Evolutionary conservation across 2,888 invertebrate species (phyloP), one percentile per base, ranked within the genome.

Genomic region (Drosophila mulleri): DNA sequence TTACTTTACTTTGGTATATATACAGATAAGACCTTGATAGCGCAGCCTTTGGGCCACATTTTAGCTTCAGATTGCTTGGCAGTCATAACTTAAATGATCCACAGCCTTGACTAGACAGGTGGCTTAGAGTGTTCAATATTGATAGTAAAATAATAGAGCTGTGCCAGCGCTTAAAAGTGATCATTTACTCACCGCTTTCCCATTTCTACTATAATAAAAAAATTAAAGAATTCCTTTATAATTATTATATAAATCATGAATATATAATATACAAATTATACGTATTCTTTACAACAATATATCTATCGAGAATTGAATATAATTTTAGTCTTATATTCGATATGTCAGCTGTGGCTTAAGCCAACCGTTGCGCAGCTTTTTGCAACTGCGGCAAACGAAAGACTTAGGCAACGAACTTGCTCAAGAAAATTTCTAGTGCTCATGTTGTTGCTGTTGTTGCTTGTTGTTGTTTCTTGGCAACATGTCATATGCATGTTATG

Each of bases 341-440:
- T 12, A n/a, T 52, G 35, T 7, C 18, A 37, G 23, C 32, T 20
- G 8, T 16, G 11, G 35, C 53, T 48, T 29, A 29, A 29, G 23
- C 32, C 20, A 37, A n/a, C n/a, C n/a, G 37, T 50, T 56, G 37
- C 37, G 23, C 39, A 35, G 20, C 0, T 54, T 41, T 54, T 41
- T 41, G 39, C 42, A 41, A 59, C 16, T 20, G n/a, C 18, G 16
- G 18, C 57, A 61, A 79, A 64, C 64, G 52, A 80, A 80, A 67
- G 77, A 80, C 79, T 80, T 80, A 80, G 63, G 77, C 73, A 79
- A 74, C 77, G 60, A 79, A 79, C 80, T 80, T 79, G 70, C 73
- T 54, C n/a, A 59, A 64, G 60, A 57, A 57, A 57, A 32, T 53
- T 64, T 61, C 32, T 44, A 18, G n/a, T 41, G 18, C n/a, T 61